These are phyloP conservation scores for Chiroxiphia lanceolata DNA, from an alignment of 2,797 vertebrate species.

Conservation along the genomic window DNA sequence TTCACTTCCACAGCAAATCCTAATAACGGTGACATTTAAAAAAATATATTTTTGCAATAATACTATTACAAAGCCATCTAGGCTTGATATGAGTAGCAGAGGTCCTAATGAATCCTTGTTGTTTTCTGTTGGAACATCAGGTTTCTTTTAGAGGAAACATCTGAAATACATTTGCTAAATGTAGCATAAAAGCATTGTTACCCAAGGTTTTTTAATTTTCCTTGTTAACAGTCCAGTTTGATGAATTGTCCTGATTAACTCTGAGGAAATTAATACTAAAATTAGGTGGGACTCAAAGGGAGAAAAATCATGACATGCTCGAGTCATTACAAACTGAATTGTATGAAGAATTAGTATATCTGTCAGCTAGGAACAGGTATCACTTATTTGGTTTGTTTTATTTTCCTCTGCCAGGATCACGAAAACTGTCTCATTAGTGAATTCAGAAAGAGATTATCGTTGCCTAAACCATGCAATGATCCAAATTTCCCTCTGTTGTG, in stretches of 20 bases:
- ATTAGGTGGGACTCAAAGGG: neutral
- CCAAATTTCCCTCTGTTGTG: neutral
- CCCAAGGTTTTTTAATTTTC: constrained; percentile 21
- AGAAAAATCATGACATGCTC: neutral
- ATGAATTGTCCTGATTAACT: constrained; percentile 25
- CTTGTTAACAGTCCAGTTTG: neutral
- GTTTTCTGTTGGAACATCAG: neutral
- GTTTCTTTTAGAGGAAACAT: constrained; percentile 2
- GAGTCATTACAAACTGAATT: neutral
- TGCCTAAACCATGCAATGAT: neutral
- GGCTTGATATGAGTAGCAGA: neutral
- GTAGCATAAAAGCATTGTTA: constrained; percentile 24
- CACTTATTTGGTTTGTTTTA: neutral
- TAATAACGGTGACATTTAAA: neutral
- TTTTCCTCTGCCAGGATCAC: neutral
- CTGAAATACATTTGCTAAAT: constrained; percentile 52
- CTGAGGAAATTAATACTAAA: constrained; percentile 2
- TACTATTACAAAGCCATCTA: neutral
- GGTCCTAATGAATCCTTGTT: neutral
- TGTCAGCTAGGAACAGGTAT: neutral
- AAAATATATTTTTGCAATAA: constrained; percentile 2
- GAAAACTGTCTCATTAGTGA: neutral
- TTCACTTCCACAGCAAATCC: constrained; percentile 19
- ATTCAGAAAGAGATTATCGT: neutral
- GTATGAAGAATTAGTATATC: neutral